Evolutionary conservation across 2,888 invertebrate species (phyloP).

Genomic region (Brachyopa scutellaris): DNA sequence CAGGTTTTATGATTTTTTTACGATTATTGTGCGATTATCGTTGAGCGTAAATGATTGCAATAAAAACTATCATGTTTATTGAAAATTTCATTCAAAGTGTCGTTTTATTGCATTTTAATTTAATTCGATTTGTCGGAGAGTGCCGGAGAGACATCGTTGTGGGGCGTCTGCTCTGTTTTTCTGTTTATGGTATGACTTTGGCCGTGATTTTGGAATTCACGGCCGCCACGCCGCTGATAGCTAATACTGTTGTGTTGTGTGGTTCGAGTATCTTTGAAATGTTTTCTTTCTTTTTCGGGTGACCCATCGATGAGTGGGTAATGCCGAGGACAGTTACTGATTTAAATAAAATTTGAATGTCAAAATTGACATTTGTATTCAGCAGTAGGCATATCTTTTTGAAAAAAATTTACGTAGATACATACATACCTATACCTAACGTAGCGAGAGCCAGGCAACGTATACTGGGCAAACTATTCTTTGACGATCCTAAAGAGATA

Average conservation of each 20-base stretch:
- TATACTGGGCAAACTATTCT: no score
- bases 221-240: no score
- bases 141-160: constrained; percentile 10
- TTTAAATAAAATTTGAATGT: not conserved
- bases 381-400: no score
- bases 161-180: not conserved
- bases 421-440: no score
- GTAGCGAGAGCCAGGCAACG: no score
- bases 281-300: constrained; percentile 26
- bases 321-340: not conserved
- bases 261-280: constrained; percentile 2
- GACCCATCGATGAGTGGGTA: constrained; percentile 20
- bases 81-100: constrained; percentile 74
- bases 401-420: no score
- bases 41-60: constrained; percentile 75
- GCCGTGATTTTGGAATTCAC: constrained; percentile 52
- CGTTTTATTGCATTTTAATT: constrained; percentile 74
- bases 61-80: constrained; percentile 76
- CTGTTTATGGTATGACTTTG: constrained; percentile 51
- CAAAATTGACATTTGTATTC: not conserved
- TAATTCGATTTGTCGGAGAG: constrained; percentile 64
- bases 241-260: no score
- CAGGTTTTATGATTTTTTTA: constrained; percentile 76
- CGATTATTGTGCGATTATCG: constrained; percentile 76
- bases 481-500: no score